Evolutionary conservation across 1,140 invertebrate genomes (phyloP), one percentile per base, ranked within the genome.

Genomic region (Hermatobates lingyangjiaoensis): DNA sequence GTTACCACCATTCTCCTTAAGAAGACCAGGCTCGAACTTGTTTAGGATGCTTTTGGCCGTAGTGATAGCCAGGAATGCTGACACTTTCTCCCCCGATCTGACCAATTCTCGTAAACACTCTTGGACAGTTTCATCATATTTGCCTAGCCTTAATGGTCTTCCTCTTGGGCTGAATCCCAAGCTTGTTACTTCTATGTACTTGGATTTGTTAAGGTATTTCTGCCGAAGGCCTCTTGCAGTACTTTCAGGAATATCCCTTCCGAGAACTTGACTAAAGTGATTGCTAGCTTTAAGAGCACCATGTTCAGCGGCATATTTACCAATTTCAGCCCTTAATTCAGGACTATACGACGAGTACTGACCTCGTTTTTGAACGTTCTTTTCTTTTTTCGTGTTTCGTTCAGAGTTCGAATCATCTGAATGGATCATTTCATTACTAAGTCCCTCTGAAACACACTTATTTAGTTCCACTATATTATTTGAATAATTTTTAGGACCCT

Each of bases 41-140:
- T 61, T 63, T 5, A 67, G 55, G 26, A 67, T 63, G 52, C 66
- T 59, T 50, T 64, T 64, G 15, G 66, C 66, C 26, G 65, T 65
- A 18, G 65, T 60, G 47, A 67, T 65, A 15, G 60, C 64, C 27
- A 66, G 51, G 48, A 66, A 66, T 24, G 63, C 61, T 14, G 63
- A 60, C 2, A 64, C 58, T 55, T 63, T 66, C 51, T 67, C 66
- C 25, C 66, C 66, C 28, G 60, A 59, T 28, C 61, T 59, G 15
- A 65, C 57, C 18, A 67, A 55, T 47, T 66, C 60, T 50, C 59
- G 51, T 28, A 67, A 61, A 52, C 66, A 67, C 38, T 66, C 64
- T 53, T 63, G 62, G 39, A 67, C 66, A 27, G 65, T 51, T 47
- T 60, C 60, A 53, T 67, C 66, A 56, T 67, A 66, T 52, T 64